A percentile compares a stretch with the other conserved stretches of the same genome.
phyloP scores from a whole-genome alignment of 2,113 vertebrate species.

The Saccopteryx leptura region DNA sequence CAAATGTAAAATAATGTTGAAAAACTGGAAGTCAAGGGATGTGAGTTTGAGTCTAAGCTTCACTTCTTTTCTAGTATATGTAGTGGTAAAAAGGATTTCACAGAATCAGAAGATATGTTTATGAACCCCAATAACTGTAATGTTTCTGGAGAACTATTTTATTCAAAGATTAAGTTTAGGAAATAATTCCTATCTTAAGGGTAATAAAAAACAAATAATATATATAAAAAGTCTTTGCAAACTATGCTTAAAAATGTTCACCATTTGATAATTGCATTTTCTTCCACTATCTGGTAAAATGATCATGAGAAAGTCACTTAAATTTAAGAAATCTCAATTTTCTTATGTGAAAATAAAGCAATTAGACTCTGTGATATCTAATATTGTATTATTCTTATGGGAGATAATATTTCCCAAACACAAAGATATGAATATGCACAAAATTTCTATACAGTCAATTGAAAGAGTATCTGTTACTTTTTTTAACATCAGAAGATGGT shows the following conservation, averaged over 20 bases:
- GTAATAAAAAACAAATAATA: conserved; percentile 8
- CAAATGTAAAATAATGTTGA: conserved; percentile 6
- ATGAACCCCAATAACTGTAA: background rate
- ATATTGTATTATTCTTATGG: background rate
- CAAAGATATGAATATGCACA: conserved; percentile 9
- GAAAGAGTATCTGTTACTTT: background rate
- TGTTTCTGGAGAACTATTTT: background rate
- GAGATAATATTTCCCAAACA: conserved; percentile 44
- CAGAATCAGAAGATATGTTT: background rate
- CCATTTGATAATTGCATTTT: background rate
- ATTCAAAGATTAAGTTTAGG: background rate
- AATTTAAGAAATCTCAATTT: background rate
- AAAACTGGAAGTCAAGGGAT: background rate
- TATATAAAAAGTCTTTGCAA: conserved; percentile 34
- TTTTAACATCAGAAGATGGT: conserved; percentile 40
- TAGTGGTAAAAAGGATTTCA: background rate
- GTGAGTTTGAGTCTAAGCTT: background rate
- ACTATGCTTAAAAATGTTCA: background rate
- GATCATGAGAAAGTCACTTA: background rate
- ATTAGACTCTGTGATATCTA: background rate
- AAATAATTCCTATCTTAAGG: background rate
- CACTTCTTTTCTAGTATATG: background rate
- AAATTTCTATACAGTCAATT: background rate
- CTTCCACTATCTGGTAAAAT: background rate
- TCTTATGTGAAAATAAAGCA: conserved; percentile 26